phyloP scores from a whole-genome alignment of 1,140 invertebrate genomes.

The Ephestia elutella region DNA sequence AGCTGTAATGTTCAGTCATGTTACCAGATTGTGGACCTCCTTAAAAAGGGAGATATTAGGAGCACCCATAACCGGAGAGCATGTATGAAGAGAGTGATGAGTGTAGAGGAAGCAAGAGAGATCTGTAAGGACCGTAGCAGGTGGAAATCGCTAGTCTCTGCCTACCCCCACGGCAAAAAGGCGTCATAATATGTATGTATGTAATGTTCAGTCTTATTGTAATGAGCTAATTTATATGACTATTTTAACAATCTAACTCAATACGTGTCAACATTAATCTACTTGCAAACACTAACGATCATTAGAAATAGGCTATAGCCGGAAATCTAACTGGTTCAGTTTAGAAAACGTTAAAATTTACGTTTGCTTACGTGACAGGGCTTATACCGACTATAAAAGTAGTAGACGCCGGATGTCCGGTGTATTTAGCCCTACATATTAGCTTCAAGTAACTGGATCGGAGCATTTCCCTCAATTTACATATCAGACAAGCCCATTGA shows the following conservation, averaged over 20 bases:
- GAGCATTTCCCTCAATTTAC: slow-evolving; percentile 1
- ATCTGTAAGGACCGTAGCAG: no score
- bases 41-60: no score
- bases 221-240: background rate
- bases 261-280: background rate
- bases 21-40: no score
- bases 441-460: background rate
- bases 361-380: background rate
- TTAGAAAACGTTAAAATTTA: background rate
- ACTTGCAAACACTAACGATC: background rate
- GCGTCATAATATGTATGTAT: no score
- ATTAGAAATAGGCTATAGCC: background rate
- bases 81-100: no score
- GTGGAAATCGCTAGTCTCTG: no score
- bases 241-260: background rate
- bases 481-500: background rate
- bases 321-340: background rate
- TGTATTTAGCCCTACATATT: background rate
- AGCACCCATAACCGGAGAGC: no score
- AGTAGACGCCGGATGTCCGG: background rate
- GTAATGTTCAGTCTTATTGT: no score
- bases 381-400: background rate
- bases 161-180: no score
- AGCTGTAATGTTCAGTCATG: no score
- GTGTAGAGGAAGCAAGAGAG: no score